phyloP scores from a whole-genome alignment of 2,888 invertebrate species.

The Epinotia bilunana region DNA sequence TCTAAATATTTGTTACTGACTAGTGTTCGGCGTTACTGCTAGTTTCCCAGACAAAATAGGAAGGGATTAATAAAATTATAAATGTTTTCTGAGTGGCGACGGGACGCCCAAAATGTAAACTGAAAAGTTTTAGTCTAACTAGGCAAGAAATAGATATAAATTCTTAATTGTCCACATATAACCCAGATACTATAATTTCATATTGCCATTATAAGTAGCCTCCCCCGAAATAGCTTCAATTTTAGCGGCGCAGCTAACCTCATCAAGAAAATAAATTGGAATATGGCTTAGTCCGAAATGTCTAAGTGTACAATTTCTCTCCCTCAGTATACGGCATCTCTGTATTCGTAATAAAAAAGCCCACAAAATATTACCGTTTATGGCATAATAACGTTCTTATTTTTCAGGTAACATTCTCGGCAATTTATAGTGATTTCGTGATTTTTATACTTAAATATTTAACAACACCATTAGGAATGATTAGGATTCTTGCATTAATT shows the following conservation, averaged over 20 bases:
- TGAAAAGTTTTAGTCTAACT: not conserved
- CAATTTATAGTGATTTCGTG: conserved; percentile 44
- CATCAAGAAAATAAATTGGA: conserved; percentile 42
- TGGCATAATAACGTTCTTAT: conserved; percentile 56
- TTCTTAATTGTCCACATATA: too few species aligned
- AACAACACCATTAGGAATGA: conserved; percentile 39
- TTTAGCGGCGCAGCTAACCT: conserved; percentile 21
- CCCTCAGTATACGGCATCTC: conserved; percentile 42
- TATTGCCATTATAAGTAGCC: conserved; percentile 1
- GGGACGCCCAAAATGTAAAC: not conserved
- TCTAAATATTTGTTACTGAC: not conserved
- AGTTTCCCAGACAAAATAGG: not conserved
- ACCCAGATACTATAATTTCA: not conserved
- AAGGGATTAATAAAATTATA: too few species aligned
- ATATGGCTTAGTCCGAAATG: conserved; percentile 35
- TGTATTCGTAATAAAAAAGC: conserved; percentile 52
- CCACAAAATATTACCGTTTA: conserved; percentile 54
- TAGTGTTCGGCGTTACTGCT: not conserved
- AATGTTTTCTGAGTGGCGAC: not conserved
- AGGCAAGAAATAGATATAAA: too few species aligned
- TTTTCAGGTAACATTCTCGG: conserved; percentile 46
- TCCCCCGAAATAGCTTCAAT: not conserved
- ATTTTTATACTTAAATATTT: conserved; percentile 43
- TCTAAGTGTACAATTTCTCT: conserved; percentile 26
- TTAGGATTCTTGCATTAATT: conserved; percentile 39